Evolutionary conservation across 23 tunicate genomes (phyloP), one percentile per base, ranked within the genome.

Genomic region (Trididemnum nubilum): DNA sequence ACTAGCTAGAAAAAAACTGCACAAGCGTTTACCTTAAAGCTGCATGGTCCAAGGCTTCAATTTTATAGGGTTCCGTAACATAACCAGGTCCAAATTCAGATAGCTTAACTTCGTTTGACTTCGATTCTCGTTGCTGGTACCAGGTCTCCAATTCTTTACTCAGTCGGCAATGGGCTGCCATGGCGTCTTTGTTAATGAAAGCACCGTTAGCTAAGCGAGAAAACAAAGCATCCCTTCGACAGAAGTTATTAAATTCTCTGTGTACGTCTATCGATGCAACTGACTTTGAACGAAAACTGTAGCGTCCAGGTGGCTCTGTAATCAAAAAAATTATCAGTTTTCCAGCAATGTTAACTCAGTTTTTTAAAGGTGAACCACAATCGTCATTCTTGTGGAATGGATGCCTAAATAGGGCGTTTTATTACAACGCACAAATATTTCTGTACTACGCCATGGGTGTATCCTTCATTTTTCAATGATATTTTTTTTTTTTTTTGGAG

Each of bases 1-100:
- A n/a, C n/a, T n/a, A n/a, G n/a, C n/a, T n/a, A n/a, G n/a, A n/a
- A n/a, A n/a, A n/a, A n/a, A n/a, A n/a, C n/a, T n/a, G n/a, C n/a
- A n/a, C n/a, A n/a, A n/a, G n/a, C n/a, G n/a, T n/a, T n/a, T n/a
- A 86, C 90, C 90, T 79, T 57, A 86, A 71, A 22, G 90, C 90
- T 0, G 90, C 90, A 40, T 79, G 83, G 35, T 86, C 80, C 3
- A 86, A 57, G 15, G 90, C 79, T 64, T 86, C 90, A 4, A 50
- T 65, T 34, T 34, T 51, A 25, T 79, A 38, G 0, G 82, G 66
- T 35, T 71, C 83, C 12, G 60, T 34, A 32, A 79, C 40, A 34
- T 76, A 65, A 25, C 38, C 35, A 69, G 34, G 0, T 28, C 78
- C 71, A 7, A 25, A 73, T 33, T 58, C 81, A 30, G 37, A 3